Percentiles rank a stretch among this genome's conserved stretches.
These are phyloP conservation scores for Prietella phreatophila DNA, from an alignment of 2,113 vertebrate genomes.

Conservation along the genomic window DNA sequence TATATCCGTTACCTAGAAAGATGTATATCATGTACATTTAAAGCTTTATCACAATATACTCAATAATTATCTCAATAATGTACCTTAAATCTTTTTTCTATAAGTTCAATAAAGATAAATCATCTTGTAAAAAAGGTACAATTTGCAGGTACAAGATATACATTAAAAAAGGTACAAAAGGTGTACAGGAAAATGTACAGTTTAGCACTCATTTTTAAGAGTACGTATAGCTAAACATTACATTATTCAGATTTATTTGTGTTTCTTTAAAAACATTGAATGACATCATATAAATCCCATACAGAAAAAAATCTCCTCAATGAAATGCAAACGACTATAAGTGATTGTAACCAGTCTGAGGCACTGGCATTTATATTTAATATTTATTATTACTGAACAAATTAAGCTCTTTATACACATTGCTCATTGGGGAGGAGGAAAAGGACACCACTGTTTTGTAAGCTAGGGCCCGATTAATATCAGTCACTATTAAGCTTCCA, in stretches of 20 bases:
- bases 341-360: neutral
- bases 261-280: neutral
- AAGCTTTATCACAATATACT: neutral
- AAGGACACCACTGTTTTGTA: neutral
- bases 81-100: neutral
- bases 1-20: neutral
- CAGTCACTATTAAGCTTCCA: neutral
- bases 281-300: neutral
- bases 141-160: too few relatives aligned
- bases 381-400: neutral
- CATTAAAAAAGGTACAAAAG: neutral
- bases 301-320: neutral
- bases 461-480: too few relatives aligned
- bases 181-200: neutral
- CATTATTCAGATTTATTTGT: constrained; percentile 33
- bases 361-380: constrained; percentile 7
- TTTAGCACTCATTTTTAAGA: neutral
- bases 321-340: constrained; percentile 27
- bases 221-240: neutral
- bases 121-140: neutral
- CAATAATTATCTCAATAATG: too few relatives aligned
- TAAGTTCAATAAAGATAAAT: neutral
- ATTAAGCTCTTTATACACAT: neutral
- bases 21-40: neutral
- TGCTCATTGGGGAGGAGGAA: neutral